Evolutionary conservation across 2,113 vertebrate genomes (phyloP).

Genomic region (Martes martes): DNA sequence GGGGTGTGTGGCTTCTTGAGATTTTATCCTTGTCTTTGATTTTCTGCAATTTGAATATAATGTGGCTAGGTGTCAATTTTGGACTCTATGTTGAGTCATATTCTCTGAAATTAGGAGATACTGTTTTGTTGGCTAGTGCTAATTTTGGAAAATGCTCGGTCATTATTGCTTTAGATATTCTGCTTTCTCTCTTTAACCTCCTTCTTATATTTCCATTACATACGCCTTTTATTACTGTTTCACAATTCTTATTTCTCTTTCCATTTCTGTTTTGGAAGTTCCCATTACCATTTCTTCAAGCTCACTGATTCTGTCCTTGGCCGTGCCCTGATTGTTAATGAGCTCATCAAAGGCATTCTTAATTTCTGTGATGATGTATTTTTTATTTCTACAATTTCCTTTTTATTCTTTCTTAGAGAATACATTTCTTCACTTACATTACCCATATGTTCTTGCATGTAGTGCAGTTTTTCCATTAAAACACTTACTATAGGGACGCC

Average conservation of each 20-base stretch:
- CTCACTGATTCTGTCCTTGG: neutral
- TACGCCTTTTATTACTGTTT: neutral
- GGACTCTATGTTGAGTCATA: neutral
- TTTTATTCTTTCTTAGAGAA: neutral
- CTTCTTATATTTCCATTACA: neutral
- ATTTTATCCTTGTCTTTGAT: neutral
- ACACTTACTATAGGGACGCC: neutral
- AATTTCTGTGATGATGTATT: neutral
- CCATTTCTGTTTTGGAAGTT: neutral
- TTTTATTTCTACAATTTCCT: neutral
- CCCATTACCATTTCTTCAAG: neutral
- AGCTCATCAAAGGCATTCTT: neutral
- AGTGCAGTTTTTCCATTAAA: neutral
- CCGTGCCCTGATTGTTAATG: neutral
- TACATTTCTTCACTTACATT: neutral
- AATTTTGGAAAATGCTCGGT: neutral
- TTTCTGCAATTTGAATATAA: neutral
- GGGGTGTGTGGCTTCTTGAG: neutral
- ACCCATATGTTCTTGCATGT: neutral
- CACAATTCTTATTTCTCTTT: neutral
- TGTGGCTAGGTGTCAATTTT: neutral
- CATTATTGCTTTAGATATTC: neutral
- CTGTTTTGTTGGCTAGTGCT: neutral
- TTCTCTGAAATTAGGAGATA: neutral
- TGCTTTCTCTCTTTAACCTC: neutral